Base-by-base conservation (phyloP, 2,113 vertebrate species). In the Larimichthys polyactis region DNA sequence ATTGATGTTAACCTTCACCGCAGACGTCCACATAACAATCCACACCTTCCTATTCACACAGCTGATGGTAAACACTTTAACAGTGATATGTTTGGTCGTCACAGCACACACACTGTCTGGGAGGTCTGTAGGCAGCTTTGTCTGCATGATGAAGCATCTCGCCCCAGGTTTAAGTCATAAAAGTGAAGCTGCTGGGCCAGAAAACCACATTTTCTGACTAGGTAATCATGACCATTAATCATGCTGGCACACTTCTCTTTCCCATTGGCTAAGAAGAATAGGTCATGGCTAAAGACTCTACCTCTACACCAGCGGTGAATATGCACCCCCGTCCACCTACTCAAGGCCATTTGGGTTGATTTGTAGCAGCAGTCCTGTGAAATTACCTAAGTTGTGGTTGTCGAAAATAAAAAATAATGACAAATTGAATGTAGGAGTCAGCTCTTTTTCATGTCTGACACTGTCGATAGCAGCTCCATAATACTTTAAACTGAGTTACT, bases 221-320 rank as follows among this genome's bases (percentile, higher is more conserved):
- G 90, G 91, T 97, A 95, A 97, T 97, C 94, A 93, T 89, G 93
- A 94, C 90, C 95, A 95, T 97, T 96, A 95, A 96, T 97, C 96
- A 96, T 65, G 76, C 24, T 48, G 87, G 74, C 71, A 89, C 74
- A 49, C 90, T 90, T 67, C 87, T 87, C 82, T 86, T 83, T 92
- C 89, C 92, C 93, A 92, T 75, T 92, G 93, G 93, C 91, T 84
- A 90, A 77, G 81, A 87, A 85, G 89, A 92, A 88, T 87, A 86
- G 93, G 94, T 94, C 93, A 94, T 71, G 91, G 93, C 86, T 87
- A 84, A 77, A 82, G 82, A 95, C 76, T 84, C 83, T 46, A 82
- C 84, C 86, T 81, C 70, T 54, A 71, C 74, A 69, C 66, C 14
- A 46, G 20, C 48, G 29, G 77, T 84, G 86, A 92, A 92, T 92